These are phyloP conservation scores for Dromius quadrimaculatus DNA, from an alignment of 2,888 invertebrate genomes.

Conservation along the genomic window DNA sequence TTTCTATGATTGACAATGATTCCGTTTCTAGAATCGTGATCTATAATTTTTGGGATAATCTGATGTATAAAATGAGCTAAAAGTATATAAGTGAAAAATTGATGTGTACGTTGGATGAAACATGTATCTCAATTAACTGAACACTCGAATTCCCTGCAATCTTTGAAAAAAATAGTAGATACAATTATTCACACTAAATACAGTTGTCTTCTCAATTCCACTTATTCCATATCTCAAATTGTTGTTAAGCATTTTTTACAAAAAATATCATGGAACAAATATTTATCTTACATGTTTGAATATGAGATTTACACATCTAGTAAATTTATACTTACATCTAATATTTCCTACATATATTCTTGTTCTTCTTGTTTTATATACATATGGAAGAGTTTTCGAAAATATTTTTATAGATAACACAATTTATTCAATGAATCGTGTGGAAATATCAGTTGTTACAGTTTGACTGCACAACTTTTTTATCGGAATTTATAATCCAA, in stretches of 20 bases:
- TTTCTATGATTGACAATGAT: too few relatives aligned
- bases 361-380: conserved; percentile 28
- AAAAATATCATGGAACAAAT: conserved; percentile 32
- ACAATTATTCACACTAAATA: conserved; percentile 38
- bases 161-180: conserved; percentile 27
- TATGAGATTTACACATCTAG: conserved; percentile 23
- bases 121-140: too few relatives aligned
- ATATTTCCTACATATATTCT: conserved; percentile 13
- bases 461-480: too few relatives aligned
- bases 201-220: conserved; percentile 17
- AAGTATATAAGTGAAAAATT: too few relatives aligned
- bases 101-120: too few relatives aligned
- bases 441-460: too few relatives aligned
- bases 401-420: too few relatives aligned
- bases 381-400: conserved; percentile 23
- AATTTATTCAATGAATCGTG: too few relatives aligned
- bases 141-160: conserved; percentile 23
- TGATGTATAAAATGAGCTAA: too few relatives aligned
- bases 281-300: conserved; percentile 9
- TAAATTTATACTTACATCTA: conserved; percentile 9
- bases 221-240: neutral
- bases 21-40: too few relatives aligned
- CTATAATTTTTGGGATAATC: too few relatives aligned
- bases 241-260: conserved; percentile 30
- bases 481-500: too few relatives aligned